Base-by-base conservation (phyloP, 2,888 invertebrate genomes). In the Acleris literana region DNA sequence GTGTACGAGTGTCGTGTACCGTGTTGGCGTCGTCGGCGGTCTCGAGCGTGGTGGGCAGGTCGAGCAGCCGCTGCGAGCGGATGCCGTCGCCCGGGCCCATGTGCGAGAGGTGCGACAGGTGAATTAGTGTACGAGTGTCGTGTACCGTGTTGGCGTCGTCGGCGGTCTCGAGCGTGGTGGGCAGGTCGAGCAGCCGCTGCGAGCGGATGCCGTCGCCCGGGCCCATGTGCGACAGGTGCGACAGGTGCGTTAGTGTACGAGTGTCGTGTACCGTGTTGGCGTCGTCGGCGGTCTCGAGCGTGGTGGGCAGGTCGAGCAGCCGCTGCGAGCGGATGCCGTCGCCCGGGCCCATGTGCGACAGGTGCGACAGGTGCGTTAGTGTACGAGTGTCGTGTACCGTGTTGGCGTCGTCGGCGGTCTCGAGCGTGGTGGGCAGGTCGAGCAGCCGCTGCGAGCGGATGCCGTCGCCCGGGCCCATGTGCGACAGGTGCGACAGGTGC, bases 281-380 rank as follows among this genome's bases (percentile, higher is more conserved):
- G 0, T 83, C 84, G 62, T 88, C 90, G 0, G 90, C 90, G 0
- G 90, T 90, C 75, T 88, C 90, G 0, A 90, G 68, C 0, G 96
- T 97, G 68, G 97, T 97, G 75, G 98, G 97, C 78, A 98, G 93
- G 91, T 98, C 98, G 64, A 98, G 94, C 64, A 99, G 94, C 54
- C 97, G 94, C 87, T 98, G 98, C 80, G 97, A 96, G 87, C 97
- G 96, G 80, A 97, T 97, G 60, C 98, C 98, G 88, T 98, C 97
- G 13, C 98, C 98, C 46, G 99, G 99, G 53, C 99, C 99, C 97
- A 99, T 98, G 91, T 99, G 99, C 71, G 98, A 98, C 73, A 99
- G 96, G 92, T 99, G 99, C 79, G 98, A n/a, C n/a, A n/a, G n/a
- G n/a, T n/a, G n/a, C n/a, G n/a, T n/a, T n/a, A n/a, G n/a, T n/a